phyloP scores from a whole-genome alignment of 2,113 vertebrate species.

The Edolisoma coerulescens region DNA sequence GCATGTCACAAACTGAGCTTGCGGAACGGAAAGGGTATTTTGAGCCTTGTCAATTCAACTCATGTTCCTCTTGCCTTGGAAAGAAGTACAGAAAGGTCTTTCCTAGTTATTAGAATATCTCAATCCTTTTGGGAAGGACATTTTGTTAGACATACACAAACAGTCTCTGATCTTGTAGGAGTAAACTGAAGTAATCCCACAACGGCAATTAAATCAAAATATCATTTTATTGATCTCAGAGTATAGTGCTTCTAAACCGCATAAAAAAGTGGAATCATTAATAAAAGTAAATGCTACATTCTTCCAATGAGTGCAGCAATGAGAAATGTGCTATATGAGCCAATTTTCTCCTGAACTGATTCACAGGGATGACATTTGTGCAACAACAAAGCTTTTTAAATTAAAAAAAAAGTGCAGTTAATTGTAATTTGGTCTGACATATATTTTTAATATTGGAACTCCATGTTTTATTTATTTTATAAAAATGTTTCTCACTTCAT shows the following conservation, averaged over 20 bases:
- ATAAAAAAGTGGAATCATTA: constrained; percentile 52
- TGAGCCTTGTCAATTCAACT: neutral
- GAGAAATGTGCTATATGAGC: neutral
- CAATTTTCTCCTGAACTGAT: neutral
- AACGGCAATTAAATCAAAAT: constrained; percentile 25
- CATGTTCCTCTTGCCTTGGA: neutral
- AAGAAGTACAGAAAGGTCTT: neutral
- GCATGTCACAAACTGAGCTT: neutral
- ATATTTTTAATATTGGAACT: constrained; percentile 11
- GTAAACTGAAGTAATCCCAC: constrained; percentile 42
- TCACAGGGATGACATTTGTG: neutral
- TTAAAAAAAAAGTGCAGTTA: neutral
- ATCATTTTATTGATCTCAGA: constrained; percentile 50
- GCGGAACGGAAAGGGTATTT: neutral
- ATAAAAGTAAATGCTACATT: constrained; percentile 38
- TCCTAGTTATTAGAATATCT: neutral
- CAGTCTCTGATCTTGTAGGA: constrained; percentile 22
- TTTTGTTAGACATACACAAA: constrained; percentile 47
- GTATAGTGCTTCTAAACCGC: neutral
- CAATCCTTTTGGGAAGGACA: neutral
- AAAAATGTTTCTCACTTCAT: neutral
- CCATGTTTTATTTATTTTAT: neutral
- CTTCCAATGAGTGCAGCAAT: neutral
- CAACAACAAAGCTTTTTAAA: neutral
- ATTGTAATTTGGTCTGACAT: neutral